Evolutionary conservation across 2,797 vertebrate species (phyloP), one percentile per base, ranked within the genome.

Genomic region (Epinephelus malabaricus): DNA sequence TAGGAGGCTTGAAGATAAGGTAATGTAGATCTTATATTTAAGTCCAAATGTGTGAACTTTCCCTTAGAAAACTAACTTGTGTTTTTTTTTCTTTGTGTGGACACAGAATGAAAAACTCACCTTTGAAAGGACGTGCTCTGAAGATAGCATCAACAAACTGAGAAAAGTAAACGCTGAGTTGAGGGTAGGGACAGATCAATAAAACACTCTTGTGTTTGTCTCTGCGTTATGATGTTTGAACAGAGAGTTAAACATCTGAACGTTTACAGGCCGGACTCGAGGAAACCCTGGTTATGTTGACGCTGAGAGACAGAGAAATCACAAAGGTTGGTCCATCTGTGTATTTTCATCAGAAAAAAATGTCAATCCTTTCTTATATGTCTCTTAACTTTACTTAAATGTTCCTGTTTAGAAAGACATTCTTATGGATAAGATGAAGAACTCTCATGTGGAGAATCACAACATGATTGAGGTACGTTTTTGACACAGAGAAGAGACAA

Each of bases 361-460:
- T 7, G 6, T 38, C 19, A 3, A 3, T 40, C 72, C 0, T 49
- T 43, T 78, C 11, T 15, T 1, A 11, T 49, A 1, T 59, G 0
- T 34, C 0, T 53, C 6, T 62, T 23, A 49, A 69, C 27, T 43
- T 68, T 27, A 43, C 18, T 51, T 43, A 65, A 21, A 60, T 81
- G 14, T 77, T 50, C 4, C 30, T 13, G 0, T 89, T 27, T 59
- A 96, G 95, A 95, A 92, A 90, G 93, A 93, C 68, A 80, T 90
- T 54, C 67, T 95, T 0, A 90, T 95, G 87, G 90, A 94, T 72
- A 94, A 94, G 76, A 88, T 96, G 86, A 96, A 94, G 81, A 93
- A 87, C 59, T 92, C 87, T 69, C 92, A 95, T 67, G 84, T 89
- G 82, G 94, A 95, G 59, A 95, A 89, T 86, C 91, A 94, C 89